Evolutionary conservation across 2,797 vertebrate genomes (phyloP).

Genomic region (Enteromius mattozi): DNA sequence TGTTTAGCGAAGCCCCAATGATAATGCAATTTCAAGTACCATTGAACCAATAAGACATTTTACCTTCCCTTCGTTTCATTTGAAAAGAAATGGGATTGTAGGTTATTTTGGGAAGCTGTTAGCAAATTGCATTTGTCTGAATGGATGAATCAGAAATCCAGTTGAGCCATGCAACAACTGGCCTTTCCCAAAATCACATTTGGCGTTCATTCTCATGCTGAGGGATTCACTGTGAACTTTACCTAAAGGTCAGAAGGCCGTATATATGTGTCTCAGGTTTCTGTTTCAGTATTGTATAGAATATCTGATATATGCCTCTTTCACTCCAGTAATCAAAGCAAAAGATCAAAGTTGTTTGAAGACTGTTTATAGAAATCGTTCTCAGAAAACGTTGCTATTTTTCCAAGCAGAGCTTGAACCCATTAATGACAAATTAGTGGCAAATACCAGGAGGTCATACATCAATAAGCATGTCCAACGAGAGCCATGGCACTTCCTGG

Average conservation of each 20-base stretch:
- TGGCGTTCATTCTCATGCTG: neutral
- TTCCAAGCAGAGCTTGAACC: constrained; percentile 2
- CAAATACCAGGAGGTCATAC: constrained; percentile 6
- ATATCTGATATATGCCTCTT: neutral
- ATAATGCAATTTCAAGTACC: constrained; percentile 26
- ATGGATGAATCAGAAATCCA: neutral
- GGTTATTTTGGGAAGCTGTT: constrained; percentile 5
- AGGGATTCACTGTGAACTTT: neutral
- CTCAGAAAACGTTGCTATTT: neutral
- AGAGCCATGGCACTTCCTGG: neutral
- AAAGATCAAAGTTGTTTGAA: neutral
- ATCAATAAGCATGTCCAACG: neutral
- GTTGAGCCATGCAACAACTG: neutral
- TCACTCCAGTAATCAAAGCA: neutral
- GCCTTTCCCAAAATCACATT: constrained; percentile 22
- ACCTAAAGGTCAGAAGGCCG: neutral
- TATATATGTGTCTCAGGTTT: neutral
- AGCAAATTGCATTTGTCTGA: constrained; percentile 15
- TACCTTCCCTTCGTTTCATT: constrained; percentile 25
- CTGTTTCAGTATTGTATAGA: neutral
- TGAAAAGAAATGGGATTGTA: constrained; percentile 14
- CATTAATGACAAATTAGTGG: constrained; percentile 1
- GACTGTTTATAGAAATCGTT: neutral
- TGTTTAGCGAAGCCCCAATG: constrained; percentile 4
- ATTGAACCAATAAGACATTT: constrained; percentile 26